Percentiles rank a stretch among this genome's conserved stretches.
Evolutionary conservation across 1,140 invertebrate genomes (phyloP).

Genomic region (Bradynema listronoti): DNA sequence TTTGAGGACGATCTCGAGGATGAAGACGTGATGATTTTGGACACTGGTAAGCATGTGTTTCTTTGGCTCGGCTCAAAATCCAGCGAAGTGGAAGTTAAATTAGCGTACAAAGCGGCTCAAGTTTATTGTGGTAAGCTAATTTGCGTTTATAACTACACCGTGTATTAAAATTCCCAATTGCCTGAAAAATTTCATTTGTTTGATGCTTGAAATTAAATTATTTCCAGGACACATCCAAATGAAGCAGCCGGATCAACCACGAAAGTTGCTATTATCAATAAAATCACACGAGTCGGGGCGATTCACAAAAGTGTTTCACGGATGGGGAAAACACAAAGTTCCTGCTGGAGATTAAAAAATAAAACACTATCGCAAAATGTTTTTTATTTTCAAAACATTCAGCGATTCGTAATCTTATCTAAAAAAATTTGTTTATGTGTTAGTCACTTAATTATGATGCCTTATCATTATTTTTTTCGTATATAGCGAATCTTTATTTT

Average conservation of each 20-base stretch:
- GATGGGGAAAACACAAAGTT: conserved; percentile 69
- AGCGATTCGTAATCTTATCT: no score
- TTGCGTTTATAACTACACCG: no score
- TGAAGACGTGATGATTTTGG: conserved; percentile 98
- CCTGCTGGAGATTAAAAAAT: conserved; percentile 24
- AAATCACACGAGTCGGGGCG: conserved; percentile 89
- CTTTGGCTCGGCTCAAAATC: conserved; percentile 89
- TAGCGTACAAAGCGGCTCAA: conserved; percentile 96
- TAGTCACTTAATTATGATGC: no score
- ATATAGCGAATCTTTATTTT: no score
- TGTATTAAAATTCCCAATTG: no score
- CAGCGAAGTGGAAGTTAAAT: conserved; percentile 96
- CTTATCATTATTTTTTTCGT: no score
- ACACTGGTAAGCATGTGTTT: conserved; percentile 95
- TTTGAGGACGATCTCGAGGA: conserved; percentile 89
- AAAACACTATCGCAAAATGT: no score
- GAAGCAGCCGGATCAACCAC: conserved; percentile 80
- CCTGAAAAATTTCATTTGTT: no score
- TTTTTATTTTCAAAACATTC: no score
- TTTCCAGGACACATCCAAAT: conserved; percentile 88
- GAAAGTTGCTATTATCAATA: conserved; percentile 88
- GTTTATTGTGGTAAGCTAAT: conserved; percentile 97
- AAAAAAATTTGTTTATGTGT: no score
- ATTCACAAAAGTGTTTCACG: conserved; percentile 97
- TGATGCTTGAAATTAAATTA: no score